Base-by-base conservation (phyloP, 2,113 vertebrate species). In the Chionis minor region DNA sequence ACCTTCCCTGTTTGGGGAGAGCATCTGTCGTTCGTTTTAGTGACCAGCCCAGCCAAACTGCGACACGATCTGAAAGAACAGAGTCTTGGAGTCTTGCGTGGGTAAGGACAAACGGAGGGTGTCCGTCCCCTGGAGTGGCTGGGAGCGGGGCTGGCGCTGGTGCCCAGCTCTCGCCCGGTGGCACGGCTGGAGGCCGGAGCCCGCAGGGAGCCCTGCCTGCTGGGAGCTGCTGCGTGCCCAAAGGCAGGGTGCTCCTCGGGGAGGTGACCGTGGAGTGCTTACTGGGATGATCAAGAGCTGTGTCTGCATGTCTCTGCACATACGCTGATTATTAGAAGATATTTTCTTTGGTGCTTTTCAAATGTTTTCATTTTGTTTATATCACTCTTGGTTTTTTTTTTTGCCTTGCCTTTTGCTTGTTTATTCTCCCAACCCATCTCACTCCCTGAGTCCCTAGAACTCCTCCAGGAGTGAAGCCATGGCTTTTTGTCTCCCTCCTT, bases 111-210 rank as follows among this genome's bases (percentile, higher is more conserved):
- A 6, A 1, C 4, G 17, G 38, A 13, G 10, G 8, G 7, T 27
- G 61, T 17, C 22, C 28, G 10, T 19, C 13, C n/a, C 2, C 0
- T 5, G 1, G 14, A 35, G 8, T 11, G 2, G 32, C 4, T 20
- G 8, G 26, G 47, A n/a, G 24, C 61, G 6, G 23, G 62, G 6
- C 38, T 12, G 3, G 42, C 13, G 1, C 3, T 10, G 42, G 8
- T 32, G 69, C n/a, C 54, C 44, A 32, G 44, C 82, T 71, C n/a
- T 35, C 22, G 6, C 32, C 66, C 18, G 35, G 6, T 16, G 35
- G 7, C 52, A 15, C 9, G 11, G 56, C 65, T 28, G 65, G 28
- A 2, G 52, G 30, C 27, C 1, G 2, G 32, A 9, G 69, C 0
- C 3, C 10, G 33, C 16, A 1, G 66, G 28, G 30, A 71, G 40